Conservation (phyloP, 1,140 invertebrate species). For the Rhagoletis zephyria region DNA sequence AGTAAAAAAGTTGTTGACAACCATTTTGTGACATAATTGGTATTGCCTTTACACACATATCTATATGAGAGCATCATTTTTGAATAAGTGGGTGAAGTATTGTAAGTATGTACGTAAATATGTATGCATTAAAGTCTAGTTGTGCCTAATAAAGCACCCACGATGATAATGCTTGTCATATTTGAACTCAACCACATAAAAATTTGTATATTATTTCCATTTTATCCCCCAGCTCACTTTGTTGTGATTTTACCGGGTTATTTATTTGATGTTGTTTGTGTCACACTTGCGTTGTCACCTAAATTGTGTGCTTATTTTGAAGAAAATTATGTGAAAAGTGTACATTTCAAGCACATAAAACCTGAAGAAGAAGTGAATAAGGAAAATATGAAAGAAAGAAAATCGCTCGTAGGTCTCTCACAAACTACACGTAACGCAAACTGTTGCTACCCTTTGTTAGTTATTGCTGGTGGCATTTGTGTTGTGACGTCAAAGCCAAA, state of each 20-base stretch:
- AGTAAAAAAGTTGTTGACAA: no score
- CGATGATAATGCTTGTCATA: no score
- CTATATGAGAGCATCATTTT: no score
- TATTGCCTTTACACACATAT: no score
- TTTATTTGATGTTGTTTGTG: not conserved
- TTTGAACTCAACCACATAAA: no score
- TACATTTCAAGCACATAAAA: not conserved
- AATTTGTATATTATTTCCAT: not conserved
- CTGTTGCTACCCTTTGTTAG: not conserved
- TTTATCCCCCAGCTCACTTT: not conserved
- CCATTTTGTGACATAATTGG: no score
- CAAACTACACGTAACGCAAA: not conserved
- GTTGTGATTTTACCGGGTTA: not conserved
- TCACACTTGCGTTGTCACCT: not conserved
- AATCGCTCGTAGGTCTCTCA: not conserved
- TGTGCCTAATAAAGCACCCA: no score
- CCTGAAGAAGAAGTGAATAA: not conserved
- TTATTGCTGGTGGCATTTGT: not conserved
- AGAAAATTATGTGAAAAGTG: conserved; percentile 8
- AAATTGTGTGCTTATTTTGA: not conserved
- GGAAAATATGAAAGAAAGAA: not conserved
- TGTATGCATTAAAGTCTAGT: no score
- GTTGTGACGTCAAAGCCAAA: conserved; percentile 26
- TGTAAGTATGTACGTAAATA: no score
- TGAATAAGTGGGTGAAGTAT: no score